Conservation (phyloP, 2,797 vertebrate genomes). For the Eremophila alpestris region DNA sequence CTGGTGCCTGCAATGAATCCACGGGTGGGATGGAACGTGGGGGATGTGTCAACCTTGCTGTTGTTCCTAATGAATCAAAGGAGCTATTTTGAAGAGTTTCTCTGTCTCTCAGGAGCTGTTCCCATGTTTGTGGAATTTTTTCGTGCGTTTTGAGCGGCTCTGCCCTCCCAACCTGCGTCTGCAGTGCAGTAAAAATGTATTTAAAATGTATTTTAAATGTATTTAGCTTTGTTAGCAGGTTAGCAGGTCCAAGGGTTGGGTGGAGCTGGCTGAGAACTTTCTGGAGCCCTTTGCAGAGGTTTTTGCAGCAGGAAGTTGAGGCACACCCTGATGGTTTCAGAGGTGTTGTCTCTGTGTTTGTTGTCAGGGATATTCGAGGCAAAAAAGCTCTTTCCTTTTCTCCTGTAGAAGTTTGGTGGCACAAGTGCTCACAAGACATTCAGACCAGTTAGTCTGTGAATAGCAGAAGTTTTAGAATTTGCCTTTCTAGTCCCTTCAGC, state of each 20-base stretch:
- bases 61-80: constrained; percentile 52
- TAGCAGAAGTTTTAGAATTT: not conserved
- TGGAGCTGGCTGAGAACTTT: not conserved
- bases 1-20: not conserved
- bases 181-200: not conserved
- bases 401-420: not conserved
- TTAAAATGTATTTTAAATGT: not conserved
- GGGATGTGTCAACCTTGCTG: constrained; percentile 44
- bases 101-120: constrained; percentile 28
- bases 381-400: not conserved
- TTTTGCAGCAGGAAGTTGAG: not conserved
- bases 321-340: not conserved
- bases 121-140: not conserved
- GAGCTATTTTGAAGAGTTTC: constrained; percentile 41
- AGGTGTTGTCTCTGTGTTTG: not conserved
- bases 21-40: constrained; percentile 47
- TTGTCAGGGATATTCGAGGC: not conserved
- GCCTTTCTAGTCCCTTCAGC: not conserved
- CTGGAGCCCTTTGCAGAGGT: not conserved
- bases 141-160: not conserved
- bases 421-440: not conserved
- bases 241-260: not conserved
- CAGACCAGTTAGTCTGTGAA: not conserved
- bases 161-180: not conserved
- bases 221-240: rapidly evolving